A percentile compares a stretch with the other conserved stretches of the same genome.
Evolutionary conservation across 2,113 vertebrate species (phyloP).

Genomic region (Lanius ludovicianus): DNA sequence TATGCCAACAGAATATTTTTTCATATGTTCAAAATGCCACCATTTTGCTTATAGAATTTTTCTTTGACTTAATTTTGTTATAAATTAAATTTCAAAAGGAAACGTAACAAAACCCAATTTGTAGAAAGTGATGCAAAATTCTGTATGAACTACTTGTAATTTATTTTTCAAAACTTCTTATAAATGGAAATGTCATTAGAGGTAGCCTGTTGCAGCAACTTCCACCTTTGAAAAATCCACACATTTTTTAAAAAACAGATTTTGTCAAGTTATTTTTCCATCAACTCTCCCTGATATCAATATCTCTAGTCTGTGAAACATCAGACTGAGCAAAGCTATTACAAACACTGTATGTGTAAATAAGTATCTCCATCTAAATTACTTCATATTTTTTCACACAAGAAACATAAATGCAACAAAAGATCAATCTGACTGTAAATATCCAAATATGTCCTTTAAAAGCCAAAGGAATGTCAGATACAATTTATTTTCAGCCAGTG

Average conservation of each 20-base stretch:
- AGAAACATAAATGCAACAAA: slow-evolving; percentile 73
- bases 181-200: not conserved
- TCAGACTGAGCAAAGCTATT: slow-evolving; percentile 4
- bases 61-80: not conserved
- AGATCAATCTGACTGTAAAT: slow-evolving; percentile 75
- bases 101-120: not conserved
- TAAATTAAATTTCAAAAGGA: not conserved
- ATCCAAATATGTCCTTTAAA: slow-evolving; percentile 79
- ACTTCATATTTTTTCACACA: slow-evolving; percentile 64
- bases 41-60: not conserved
- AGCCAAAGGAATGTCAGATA: slow-evolving; percentile 80
- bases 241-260: not conserved
- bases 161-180: not conserved
- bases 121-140: not conserved
- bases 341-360: slow-evolving; percentile 42
- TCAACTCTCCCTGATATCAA: not conserved
- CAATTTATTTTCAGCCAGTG: slow-evolving; percentile 83
- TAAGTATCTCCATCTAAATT: slow-evolving; percentile 67
- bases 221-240: not conserved
- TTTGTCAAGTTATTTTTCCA: not conserved
- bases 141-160: not conserved
- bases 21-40: not conserved
- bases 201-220: not conserved
- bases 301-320: not conserved
- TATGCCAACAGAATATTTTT: not conserved